Evolutionary conservation across 2,888 invertebrate genomes (phyloP), one percentile per base, ranked within the genome.

Genomic region (Carpatolechia fugitivella): DNA sequence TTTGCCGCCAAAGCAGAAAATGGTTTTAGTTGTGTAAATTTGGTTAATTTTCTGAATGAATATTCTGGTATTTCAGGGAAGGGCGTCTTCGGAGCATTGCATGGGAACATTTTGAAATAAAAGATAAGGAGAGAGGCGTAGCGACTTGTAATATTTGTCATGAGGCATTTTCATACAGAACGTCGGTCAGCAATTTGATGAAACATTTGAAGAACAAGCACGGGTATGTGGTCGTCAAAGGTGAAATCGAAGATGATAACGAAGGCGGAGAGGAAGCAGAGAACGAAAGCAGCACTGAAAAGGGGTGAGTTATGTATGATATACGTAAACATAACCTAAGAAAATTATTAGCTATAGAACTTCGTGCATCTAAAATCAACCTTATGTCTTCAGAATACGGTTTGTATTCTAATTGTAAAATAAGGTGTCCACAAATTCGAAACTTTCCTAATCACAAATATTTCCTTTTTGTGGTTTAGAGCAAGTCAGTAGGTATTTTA

Each of bases 31-130:
- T 48, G 18, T 11, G 18, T 35, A 1, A 16, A 20, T 20, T 49
- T 36, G 20, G 3, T 13, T 33, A 18, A 20, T 40, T 29, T 40
- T 14, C 20, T 33, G 14, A 38, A 52, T 51, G 5, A 48, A 55
- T 41, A 30, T 38, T 8, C n/a, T 51, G 49, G 13, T 50, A 40
- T 40, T 54, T 52, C 48, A 54, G 57, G n/a, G 54, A 50, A 33
- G 51, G 58, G 2, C 56, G 55, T 11, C 29, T 36, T 0, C 47
- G 55, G 7, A 46, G 54, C n/a, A 0, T 29, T 0, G 53, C 40
- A 1, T 60, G 60, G 59, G 59, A 55, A 8, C 59, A 62, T 47
- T 62, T 62, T 24, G 58, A 57, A 7, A 49, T 59, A 0, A 56
- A 55, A 10, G 59, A 56, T 30, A 13, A 50, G 0, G 56, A 55